A percentile compares a stretch with the other conserved stretches of the same genome.
Evolutionary conservation across 1,140 invertebrate genomes (phyloP).

Genomic region (Philotrypesis tridentata): DNA sequence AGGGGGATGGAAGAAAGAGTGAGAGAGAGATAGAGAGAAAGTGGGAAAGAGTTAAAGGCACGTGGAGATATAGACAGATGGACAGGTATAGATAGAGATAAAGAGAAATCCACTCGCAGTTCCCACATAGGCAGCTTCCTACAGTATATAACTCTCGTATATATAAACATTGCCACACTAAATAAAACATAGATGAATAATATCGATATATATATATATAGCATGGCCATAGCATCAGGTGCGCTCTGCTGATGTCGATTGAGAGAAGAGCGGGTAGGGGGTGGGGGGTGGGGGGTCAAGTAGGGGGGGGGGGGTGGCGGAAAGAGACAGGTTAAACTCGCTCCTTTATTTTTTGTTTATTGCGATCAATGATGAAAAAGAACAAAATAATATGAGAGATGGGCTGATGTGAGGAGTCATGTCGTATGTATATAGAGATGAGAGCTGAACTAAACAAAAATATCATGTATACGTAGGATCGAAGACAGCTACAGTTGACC

Average conservation of each 20-base stretch:
- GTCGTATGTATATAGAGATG: background rate
- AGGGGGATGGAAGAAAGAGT: conserved; percentile 1
- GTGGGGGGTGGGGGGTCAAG: background rate
- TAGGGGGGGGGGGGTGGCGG: background rate
- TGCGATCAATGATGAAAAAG: too few relatives aligned
- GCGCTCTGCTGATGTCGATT: conserved; percentile 22
- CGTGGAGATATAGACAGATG: conserved; percentile 19
- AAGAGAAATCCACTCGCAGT: conserved; percentile 32
- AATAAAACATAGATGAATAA: conserved; percentile 30
- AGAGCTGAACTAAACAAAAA: background rate
- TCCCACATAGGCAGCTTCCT: conserved; percentile 40
- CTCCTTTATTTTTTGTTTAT: background rate
- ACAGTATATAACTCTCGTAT: conserved; percentile 10
- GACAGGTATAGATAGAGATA: background rate
- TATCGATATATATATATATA: conserved; percentile 33
- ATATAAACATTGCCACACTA: conserved; percentile 40
- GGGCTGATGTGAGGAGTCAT: background rate
- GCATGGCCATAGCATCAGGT: conserved; percentile 36
- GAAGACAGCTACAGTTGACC: background rate
- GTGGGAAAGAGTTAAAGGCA: background rate
- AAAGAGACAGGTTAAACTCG: background rate
- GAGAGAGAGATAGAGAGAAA: background rate
- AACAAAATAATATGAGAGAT: background rate
- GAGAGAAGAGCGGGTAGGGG: background rate
- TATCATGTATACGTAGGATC: background rate